Conservation (phyloP, 2,888 invertebrate species). For the Thecophora atra region DNA sequence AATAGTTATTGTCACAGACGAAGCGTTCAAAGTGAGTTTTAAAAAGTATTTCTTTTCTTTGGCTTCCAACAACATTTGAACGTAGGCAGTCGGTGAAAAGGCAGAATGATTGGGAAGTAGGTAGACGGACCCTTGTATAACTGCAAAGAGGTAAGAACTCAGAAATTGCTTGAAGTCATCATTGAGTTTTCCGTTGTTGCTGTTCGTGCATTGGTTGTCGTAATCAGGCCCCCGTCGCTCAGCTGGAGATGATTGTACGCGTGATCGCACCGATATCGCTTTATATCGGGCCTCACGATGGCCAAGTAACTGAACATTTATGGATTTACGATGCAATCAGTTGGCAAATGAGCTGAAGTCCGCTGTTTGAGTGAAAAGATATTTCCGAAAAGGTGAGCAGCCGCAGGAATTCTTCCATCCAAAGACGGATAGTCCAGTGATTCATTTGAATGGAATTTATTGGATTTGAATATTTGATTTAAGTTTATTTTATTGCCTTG, state of each 20-base stretch:
- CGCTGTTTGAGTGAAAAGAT: neutral
- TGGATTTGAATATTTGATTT: no score
- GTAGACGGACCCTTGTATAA: no score
- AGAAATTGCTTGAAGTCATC: neutral
- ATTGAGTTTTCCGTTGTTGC: neutral
- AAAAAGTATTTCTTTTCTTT: neutral
- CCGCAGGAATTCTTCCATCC: neutral
- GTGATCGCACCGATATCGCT: constrained; percentile 5
- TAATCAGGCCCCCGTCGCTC: neutral
- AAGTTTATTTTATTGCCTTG: no score
- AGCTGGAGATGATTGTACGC: neutral
- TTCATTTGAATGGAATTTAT: no score
- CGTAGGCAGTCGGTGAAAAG: no score
- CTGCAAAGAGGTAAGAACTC: no score
- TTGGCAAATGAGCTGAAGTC: constrained; percentile 1
- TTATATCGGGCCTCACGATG: neutral
- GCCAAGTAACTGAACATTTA: neutral
- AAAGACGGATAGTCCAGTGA: neutral
- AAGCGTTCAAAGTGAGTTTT: neutral
- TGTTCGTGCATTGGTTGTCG: neutral
- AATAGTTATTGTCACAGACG: neutral
- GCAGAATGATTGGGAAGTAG: no score
- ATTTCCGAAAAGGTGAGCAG: neutral
- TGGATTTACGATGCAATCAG: constrained; percentile 11
- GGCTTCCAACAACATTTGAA: no score